Evolutionary conservation across 2,888 invertebrate genomes (phyloP), one percentile per base, ranked within the genome.

Genomic region (Hirtodrosophila trivittata): DNA sequence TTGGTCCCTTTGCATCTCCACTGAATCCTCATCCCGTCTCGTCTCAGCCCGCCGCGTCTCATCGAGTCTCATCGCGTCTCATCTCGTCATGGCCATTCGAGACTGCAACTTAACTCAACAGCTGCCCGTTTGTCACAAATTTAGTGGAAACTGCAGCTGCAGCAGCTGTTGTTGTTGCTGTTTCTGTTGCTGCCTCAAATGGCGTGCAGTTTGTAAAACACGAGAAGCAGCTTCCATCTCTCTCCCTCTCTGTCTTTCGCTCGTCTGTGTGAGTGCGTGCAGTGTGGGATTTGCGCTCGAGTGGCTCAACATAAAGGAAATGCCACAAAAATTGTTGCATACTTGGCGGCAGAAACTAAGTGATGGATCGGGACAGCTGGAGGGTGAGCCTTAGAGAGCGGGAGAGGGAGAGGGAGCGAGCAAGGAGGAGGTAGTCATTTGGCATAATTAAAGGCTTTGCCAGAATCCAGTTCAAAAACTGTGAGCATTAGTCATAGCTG

Each of bases 71-170:
- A 5, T 28, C 28, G 5, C n/a, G 9, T 28, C 28, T 28, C 28
- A 25, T 33, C 9, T 28, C 46, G 49, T 45, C 57, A 50, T 21
- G 9, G 66, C 67, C 66, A 70, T 67, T 67, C 56, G 74, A 64
- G 64, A 64, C 60, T 57, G 66, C 63, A 66, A 71, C 71, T 71
- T 71, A 66, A 66, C 66, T 72, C 66, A 67, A 66, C 70, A 66
- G 73, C 73, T 77, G 77, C 66, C 68, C 67, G 77, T 77, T 81
- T 80, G 77, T 77, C 77, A 75, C 77, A 70, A 75, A 72, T 67
- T 72, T 72, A 68, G 65, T 73, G 60, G 71, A 71, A 71, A 41
- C 35, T 21, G 39, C 62, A 45, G 43, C 25, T 54, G 38, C 32
- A 12, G 49, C 28, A 26, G 37, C 16, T 54, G 45, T 30, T 32